Conservation (phyloP, 2,113 vertebrate species). For the Oreotrochilus melanogaster region DNA sequence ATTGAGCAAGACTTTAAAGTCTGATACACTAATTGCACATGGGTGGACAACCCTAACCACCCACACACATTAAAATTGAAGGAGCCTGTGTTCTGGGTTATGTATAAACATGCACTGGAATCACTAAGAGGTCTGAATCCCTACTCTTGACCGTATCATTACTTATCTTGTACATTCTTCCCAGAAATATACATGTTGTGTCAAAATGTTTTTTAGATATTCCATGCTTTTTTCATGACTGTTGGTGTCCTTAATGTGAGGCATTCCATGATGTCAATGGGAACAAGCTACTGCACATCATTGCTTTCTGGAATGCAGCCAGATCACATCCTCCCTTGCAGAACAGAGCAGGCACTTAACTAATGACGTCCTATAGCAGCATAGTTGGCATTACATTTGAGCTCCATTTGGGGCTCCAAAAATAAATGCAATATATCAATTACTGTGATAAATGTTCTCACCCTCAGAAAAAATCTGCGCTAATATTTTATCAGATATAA, state of each 20-base stretch:
- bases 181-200: neutral
- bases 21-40: neutral
- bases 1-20: neutral
- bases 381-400: neutral
- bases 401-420: neutral
- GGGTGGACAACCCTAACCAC: constrained; percentile 11
- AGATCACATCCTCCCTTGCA: constrained; percentile 9
- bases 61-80: neutral
- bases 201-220: neutral
- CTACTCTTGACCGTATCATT: neutral
- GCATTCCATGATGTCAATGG: neutral
- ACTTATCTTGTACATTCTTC: neutral
- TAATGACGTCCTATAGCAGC: neutral
- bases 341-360: neutral
- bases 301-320: constrained; percentile 7
- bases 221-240: neutral
- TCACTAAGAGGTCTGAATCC: neutral
- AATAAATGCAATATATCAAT: neutral
- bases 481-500: neutral
- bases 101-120: neutral
- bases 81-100: neutral
- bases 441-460: neutral
- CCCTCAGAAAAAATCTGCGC: neutral
- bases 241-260: neutral
- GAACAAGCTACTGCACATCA: neutral